Evolutionary conservation across 2,888 invertebrate genomes (phyloP), one percentile per base, ranked within the genome.

Genomic region (Caenorhabditis auriculariae): DNA sequence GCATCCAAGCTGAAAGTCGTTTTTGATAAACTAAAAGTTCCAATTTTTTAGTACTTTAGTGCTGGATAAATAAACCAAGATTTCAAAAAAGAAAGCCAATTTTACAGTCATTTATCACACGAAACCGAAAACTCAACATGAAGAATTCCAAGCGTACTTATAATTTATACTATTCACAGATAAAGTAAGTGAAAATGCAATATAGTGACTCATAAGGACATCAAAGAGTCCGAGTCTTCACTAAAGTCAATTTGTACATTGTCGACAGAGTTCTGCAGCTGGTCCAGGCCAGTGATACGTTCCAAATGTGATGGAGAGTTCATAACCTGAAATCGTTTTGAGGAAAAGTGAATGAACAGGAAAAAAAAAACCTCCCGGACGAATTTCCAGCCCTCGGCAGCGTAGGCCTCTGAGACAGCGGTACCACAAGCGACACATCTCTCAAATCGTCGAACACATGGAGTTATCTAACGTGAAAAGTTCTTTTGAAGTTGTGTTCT

Each of bases 361-460:
- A 93, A 93, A 19, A 38, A 38, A 24, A 24, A 23, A 27, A 69
- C 70, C 35, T 61, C 52, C 26, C 59, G 62, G n/a, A 76, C 65
- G 48, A 78, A 74, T 15, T 64, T 54, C 62, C 71, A 74, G 7
- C 69, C 71, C 12, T 73, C 56, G 27, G 69, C 28, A 3, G 50
- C 52, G 21, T 54, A 74, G n/a, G 62, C 64, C 15, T 63, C 49
- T 4, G 57, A 54, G 32, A 86, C 85, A 43, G 71, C 75, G 9
- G 71, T 52, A 0, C 93, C 94, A 81, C 98, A 98, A 0, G 93
- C 96, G 42, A 93, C 91, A 81, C 96, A 98, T 69, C 90, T 89
- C 52, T 87, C 86, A 85, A 93, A 98, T 74, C 90, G 89, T 48
- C 88, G 86, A 39, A 91, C 91, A 1, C 91, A 89, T 0, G 94